phyloP scores from a whole-genome alignment of 2,113 vertebrate genomes.

The Etheostoma cragini region DNA sequence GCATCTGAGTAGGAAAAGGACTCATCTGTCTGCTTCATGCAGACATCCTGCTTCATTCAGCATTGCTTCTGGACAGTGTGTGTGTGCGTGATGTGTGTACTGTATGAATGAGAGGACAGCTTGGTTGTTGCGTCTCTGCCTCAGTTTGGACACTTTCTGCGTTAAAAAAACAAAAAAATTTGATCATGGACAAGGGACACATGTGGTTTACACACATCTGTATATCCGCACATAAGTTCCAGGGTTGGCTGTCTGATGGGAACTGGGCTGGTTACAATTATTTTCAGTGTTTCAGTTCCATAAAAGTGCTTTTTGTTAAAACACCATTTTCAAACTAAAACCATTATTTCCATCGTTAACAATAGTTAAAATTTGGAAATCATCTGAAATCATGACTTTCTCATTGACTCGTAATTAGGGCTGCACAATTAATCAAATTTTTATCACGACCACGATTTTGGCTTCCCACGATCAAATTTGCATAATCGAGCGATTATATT shows the following conservation, averaged over 20 bases:
- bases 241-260: not conserved
- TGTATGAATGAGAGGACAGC: slow-evolving; percentile 10
- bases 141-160: slow-evolving; percentile 37
- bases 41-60: slow-evolving; percentile 15
- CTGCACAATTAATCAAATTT: too few species aligned
- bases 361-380: not conserved
- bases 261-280: slow-evolving; percentile 3
- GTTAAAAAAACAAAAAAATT: not conserved
- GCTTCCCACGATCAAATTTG: too few species aligned
- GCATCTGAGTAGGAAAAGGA: slow-evolving; percentile 4
- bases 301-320: slow-evolving; percentile 26
- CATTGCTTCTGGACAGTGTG: slow-evolving; percentile 6
- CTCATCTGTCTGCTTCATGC: slow-evolving; percentile 1
- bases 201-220: not conserved
- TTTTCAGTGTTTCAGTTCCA: not conserved
- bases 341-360: not conserved
- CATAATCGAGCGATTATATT: too few species aligned
- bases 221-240: not conserved
- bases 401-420: not conserved
- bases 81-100: not conserved
- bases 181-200: slow-evolving; percentile 8
- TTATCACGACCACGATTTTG: too few species aligned
- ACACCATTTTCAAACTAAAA: slow-evolving; percentile 9
- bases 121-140: not conserved
- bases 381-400: not conserved